Evolutionary conservation across 2,797 vertebrate genomes (phyloP).

Genomic region (Buceros bicornis): DNA sequence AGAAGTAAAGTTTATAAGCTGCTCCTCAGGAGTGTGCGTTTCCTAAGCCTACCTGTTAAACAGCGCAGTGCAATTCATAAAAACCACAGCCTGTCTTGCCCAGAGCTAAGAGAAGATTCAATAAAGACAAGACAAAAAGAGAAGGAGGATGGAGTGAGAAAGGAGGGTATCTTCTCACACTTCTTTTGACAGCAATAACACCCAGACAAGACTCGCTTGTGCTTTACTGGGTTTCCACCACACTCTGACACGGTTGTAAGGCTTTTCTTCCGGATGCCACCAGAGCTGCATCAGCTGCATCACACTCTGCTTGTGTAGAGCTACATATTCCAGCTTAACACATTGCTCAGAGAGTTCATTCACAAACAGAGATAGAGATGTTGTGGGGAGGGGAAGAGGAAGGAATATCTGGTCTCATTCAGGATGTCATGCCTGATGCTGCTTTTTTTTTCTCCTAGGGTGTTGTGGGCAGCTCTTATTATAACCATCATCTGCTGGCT

Average conservation of each 20-base stretch:
- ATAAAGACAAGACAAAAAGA: neutral
- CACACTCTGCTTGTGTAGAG: neutral
- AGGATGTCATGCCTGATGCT: neutral
- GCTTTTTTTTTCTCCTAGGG: slow-evolving; percentile 74
- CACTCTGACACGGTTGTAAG: neutral
- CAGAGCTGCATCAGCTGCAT: neutral
- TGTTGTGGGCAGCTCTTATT: slow-evolving; percentile 67
- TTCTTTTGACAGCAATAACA: neutral
- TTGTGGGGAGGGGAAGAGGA: neutral
- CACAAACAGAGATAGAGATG: neutral
- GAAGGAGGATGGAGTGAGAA: neutral
- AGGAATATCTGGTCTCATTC: neutral
- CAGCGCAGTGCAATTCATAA: neutral
- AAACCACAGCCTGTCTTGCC: neutral
- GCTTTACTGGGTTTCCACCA: neutral
- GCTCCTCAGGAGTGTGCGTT: neutral
- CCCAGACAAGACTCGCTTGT: neutral
- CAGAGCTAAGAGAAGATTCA: neutral
- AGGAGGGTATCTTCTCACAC: neutral
- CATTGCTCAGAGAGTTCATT: neutral
- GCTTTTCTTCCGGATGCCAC: neutral
- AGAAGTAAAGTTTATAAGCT: neutral
- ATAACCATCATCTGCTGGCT: slow-evolving; percentile 83
- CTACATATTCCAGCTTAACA: neutral
- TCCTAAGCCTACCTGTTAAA: neutral